These are phyloP conservation scores for Stigmatopora argus DNA, from an alignment of 2,113 vertebrate genomes.

Conservation along the genomic window DNA sequence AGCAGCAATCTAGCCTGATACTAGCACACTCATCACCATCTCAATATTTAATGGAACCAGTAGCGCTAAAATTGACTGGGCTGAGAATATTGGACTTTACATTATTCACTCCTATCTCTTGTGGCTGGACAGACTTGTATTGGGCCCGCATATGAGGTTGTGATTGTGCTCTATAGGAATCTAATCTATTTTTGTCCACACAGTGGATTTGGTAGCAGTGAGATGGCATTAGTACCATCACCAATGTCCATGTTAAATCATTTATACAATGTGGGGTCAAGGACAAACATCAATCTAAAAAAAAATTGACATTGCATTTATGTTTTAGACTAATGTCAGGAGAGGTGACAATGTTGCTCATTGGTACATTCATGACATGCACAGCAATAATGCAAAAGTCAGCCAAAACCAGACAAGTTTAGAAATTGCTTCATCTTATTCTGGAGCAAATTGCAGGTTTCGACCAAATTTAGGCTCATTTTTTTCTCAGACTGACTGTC, in stretches of 20 bases:
- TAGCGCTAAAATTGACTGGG: slow-evolving; percentile 38
- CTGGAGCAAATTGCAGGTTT: too few relatives aligned
- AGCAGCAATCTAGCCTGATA: slow-evolving; percentile 39
- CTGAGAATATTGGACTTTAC: slow-evolving; percentile 32
- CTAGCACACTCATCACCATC: slow-evolving; percentile 21
- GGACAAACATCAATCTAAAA: slow-evolving; percentile 41
- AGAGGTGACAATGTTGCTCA: too few relatives aligned
- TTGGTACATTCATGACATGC: too few relatives aligned
- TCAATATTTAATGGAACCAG: slow-evolving; percentile 59
- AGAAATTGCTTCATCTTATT: too few relatives aligned
- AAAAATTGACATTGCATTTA: background rate
- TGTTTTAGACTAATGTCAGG: too few relatives aligned
- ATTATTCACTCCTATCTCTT: slow-evolving; percentile 64
- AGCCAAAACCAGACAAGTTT: too few relatives aligned
- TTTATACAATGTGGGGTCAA: slow-evolving; percentile 26
- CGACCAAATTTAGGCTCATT: too few relatives aligned
- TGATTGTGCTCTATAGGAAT: slow-evolving; percentile 38
- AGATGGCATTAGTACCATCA: slow-evolving; percentile 36
- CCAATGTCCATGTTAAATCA: slow-evolving; percentile 55
- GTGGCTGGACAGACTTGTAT: slow-evolving; percentile 57
- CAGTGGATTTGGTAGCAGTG: slow-evolving; percentile 12
- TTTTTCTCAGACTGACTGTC: too few relatives aligned
- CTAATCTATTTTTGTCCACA: slow-evolving; percentile 48
- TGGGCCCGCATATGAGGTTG: slow-evolving; percentile 50
- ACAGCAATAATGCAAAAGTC: too few relatives aligned